Base-by-base conservation (phyloP, 2,888 invertebrate genomes). In the Timema podura region DNA sequence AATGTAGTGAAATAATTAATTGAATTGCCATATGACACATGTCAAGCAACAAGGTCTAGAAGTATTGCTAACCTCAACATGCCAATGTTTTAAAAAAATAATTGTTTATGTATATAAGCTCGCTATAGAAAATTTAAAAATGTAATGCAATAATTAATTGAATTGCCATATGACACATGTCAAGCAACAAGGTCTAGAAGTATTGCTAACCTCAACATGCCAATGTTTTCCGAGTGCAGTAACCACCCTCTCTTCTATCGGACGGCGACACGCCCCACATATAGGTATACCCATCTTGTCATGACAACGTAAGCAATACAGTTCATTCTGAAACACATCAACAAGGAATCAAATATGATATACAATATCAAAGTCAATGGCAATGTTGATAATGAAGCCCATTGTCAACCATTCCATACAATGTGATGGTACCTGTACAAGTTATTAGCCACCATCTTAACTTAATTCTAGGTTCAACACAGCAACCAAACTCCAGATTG, bases 241-340 rank as follows among this genome's bases (percentile, higher is more conserved):
- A 10, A 99, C 98, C 47, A 99, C 97, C 72, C 99, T 87, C 81
- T 99, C 99, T 82, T 99, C 99, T 75, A 99, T 98, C 0, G 99
- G 99, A 47, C 98, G 91, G 68, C 98, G 91, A 81, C 99, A 99
- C 68, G 99, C 99, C 48, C 98, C 99, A 82, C 99, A 99, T 76
- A 99, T 99, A n/a, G 99, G 98, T 74, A 99, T 97, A 47, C 98
- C 98, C 98, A 99, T 98, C 85, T 98, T 98, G 82, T 98, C 98
- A 80, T 98, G 98, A 80, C 98, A 99, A 69, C 98, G 89, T 75
- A 99, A 86, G 80, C 99, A 99, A 82, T 98, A 99, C 69, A 99
- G 83, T 78, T 98, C 98, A 80, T 95, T 95, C 92, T 91, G 78
- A 11, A 82, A 82, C 73, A 64, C 72, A 73, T 72, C 64, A 67